Evolutionary conservation across 2,888 invertebrate species (phyloP).

Genomic region (Acleris emargana): DNA sequence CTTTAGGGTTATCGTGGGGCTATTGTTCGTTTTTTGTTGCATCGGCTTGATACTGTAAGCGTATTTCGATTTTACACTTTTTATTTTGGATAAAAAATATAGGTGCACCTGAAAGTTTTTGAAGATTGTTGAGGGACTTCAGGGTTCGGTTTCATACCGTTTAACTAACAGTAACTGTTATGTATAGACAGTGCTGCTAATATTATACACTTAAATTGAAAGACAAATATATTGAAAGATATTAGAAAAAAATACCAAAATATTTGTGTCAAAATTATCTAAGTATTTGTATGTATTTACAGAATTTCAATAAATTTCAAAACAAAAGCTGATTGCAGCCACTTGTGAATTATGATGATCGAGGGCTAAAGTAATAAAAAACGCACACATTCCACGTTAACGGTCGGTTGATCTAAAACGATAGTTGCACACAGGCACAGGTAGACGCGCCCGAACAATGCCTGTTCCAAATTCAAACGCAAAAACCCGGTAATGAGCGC

Average conservation of each 20-base stretch:
- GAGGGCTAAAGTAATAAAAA: conserved; percentile 12
- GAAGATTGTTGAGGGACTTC: no score
- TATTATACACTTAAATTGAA: no score
- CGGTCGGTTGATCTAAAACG: conserved; percentile 50
- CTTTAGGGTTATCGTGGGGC: conserved; percentile 38
- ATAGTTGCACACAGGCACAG: conserved; percentile 58
- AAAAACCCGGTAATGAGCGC: conserved; percentile 79
- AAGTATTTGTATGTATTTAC: no score
- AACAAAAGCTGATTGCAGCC: not conserved
- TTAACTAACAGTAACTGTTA: no score
- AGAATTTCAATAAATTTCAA: not conserved
- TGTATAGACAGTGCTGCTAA: no score
- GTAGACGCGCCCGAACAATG: conserved; percentile 73
- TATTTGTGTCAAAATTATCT: no score
- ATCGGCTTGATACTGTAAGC: conserved; percentile 26
- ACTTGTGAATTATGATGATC: conserved; percentile 2
- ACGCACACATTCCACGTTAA: conserved; percentile 38
- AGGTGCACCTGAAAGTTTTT: no score
- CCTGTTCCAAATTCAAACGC: conserved; percentile 54
- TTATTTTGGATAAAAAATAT: not conserved
- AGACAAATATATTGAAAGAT: no score
- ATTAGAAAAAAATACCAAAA: no score
- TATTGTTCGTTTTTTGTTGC: conserved; percentile 26
- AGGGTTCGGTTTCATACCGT: no score
- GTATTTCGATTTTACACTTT: not conserved